Base-by-base conservation (phyloP, 2,113 vertebrate genomes). In the Merops nubicus region DNA sequence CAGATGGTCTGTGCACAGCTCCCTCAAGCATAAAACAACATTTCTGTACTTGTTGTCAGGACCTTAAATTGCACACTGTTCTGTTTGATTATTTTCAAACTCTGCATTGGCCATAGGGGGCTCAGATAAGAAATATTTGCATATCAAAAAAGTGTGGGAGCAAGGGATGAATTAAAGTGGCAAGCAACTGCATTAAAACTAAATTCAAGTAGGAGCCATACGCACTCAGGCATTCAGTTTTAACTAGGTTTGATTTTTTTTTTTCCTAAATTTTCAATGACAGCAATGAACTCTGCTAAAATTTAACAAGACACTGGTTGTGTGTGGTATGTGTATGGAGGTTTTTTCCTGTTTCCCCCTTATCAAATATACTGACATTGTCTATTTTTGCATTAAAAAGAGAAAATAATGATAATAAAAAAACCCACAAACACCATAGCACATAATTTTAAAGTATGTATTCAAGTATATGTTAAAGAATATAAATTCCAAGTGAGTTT, bases 11-110 rank as follows among this genome's bases (percentile, higher is more conserved):
- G 50, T 88, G 97, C 80, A 80, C 74, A 65, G 91, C 60, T 97
- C 96, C 97, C 97, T 97, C 83, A 96, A 98, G 97, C 97, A 96
- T 90, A 94, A 98, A 97, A 89, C 97, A 97, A 67, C 93, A 92
- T 97, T 97, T 95, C 93, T 97, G 79, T 88, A 68, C 91, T 92
- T 94, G 84, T 94, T 96, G 79, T 97, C 91, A 94, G 90, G 96
- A 98, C 94, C 97, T 98, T 96, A 95, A 96, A 95, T 95, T 95
- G 89, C 89, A 97, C 90, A 87, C 80, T 96, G 93, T 85, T 98
- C 70, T 94, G 25, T 97, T 87, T 93, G 95, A 97, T 98, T 97
- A 97, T 96, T 97, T 97, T 97, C 94, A 96, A 97, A 92, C 73
- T 87, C 62, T 88, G 64, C 11, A 54, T 88, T 97, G 91, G 91